Conservation (phyloP, 2,888 invertebrate genomes). For the Labia minor region DNA sequence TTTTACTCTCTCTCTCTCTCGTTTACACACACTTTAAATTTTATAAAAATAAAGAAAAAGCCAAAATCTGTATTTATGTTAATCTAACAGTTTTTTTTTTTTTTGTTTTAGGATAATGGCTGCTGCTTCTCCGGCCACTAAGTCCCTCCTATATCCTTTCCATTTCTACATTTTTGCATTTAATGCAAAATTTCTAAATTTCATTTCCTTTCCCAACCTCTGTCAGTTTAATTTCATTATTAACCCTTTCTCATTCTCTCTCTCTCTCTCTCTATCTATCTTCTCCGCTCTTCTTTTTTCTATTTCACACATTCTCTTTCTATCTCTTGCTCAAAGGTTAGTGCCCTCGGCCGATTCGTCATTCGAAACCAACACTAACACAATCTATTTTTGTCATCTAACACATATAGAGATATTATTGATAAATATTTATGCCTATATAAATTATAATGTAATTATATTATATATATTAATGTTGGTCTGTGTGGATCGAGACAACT, state of each 20-base stretch:
- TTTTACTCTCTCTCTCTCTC: too few relatives aligned
- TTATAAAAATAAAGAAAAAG: too few relatives aligned
- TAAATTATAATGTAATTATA: conserved; percentile 19
- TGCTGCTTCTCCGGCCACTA: conserved; percentile 17
- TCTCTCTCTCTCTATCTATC: conserved; percentile 19
- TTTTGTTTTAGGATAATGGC: conserved; percentile 4
- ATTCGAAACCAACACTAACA: conserved; percentile 17
- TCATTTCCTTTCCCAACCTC: conserved; percentile 17
- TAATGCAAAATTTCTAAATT: background rate
- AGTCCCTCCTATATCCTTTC: conserved; percentile 18
- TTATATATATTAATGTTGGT: conserved; percentile 18
- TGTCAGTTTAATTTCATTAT: too few relatives aligned
- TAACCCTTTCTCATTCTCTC: background rate
- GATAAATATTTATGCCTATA: conserved; percentile 19
- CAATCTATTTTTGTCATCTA: conserved; percentile 21
- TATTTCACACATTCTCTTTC: conserved; percentile 16
- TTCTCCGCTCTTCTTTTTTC: conserved; percentile 16
- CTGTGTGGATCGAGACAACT: background rate
- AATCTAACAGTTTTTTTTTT: background rate
- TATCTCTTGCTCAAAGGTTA: conserved; percentile 27
- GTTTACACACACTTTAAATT: too few relatives aligned
- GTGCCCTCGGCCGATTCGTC: conserved; percentile 20
- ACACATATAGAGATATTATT: conserved; percentile 16
- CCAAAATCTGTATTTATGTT: too few relatives aligned
- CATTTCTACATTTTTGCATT: conserved; percentile 14